These are phyloP conservation scores for Aphaenogaster floridana DNA, from an alignment of 1,140 invertebrate genomes.

Conservation along the genomic window DNA sequence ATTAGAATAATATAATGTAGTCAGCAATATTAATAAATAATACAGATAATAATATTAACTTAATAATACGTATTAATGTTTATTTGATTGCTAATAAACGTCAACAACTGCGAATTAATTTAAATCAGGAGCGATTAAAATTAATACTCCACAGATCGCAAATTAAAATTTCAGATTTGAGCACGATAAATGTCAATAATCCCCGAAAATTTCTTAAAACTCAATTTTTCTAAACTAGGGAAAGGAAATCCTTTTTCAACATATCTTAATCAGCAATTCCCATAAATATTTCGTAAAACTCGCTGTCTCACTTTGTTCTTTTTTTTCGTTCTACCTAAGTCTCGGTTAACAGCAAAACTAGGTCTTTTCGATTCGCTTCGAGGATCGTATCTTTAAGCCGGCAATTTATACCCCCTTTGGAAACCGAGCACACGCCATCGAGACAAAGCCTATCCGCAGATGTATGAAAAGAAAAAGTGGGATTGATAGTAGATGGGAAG, in stretches of 20 bases:
- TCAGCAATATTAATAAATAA: slow-evolving; percentile 9
- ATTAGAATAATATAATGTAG: neutral
- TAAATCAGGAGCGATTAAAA: neutral
- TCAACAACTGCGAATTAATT: slow-evolving; percentile 8
- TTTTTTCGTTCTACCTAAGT: neutral
- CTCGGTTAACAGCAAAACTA: slow-evolving; percentile 41
- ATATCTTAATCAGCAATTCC: neutral
- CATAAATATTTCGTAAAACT: slow-evolving; percentile 10
- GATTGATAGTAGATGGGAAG: slow-evolving; percentile 30
- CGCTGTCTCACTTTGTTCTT: neutral
- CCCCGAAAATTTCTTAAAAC: neutral
- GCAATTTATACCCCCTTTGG: slow-evolving; percentile 72
- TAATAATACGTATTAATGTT: neutral
- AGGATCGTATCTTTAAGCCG: slow-evolving; percentile 68
- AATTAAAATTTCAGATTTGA: neutral
- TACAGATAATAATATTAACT: neutral
- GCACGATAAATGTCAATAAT: too few relatives aligned
- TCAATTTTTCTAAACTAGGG: neutral
- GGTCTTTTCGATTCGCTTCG: slow-evolving; percentile 70
- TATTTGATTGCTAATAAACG: neutral
- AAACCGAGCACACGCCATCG: slow-evolving; percentile 34
- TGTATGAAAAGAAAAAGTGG: slow-evolving; percentile 25
- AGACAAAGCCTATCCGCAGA: slow-evolving; percentile 40
- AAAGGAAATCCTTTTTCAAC: neutral
- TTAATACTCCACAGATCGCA: neutral